These are phyloP conservation scores for Petroica traversi DNA, from an alignment of 2,113 vertebrate species.

Conservation along the genomic window DNA sequence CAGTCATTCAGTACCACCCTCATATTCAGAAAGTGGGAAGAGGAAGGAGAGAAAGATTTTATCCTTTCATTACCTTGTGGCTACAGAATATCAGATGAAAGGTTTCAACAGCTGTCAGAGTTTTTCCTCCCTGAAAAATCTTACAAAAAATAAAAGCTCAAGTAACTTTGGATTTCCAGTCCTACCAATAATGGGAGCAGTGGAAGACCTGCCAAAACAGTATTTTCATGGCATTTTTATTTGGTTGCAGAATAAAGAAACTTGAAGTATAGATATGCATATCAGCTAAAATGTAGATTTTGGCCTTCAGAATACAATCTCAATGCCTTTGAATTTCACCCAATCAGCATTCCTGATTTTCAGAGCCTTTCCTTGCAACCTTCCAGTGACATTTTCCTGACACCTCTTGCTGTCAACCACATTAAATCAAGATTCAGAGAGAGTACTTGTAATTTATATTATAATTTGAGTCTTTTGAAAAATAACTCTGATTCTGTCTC, in stretches of 20 bases:
- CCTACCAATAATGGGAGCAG: background rate
- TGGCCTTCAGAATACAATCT: conserved; percentile 6
- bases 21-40: background rate
- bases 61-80: background rate
- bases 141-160: background rate
- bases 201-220: background rate
- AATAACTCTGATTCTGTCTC: background rate
- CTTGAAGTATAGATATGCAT: background rate
- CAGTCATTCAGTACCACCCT: background rate
- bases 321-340: background rate
- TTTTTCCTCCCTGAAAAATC: background rate
- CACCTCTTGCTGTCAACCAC: background rate
- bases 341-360: background rate
- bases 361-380: background rate
- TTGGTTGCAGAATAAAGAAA: background rate
- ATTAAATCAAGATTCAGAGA: background rate
- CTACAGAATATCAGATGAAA: background rate
- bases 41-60: background rate
- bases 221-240: background rate
- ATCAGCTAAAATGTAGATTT: background rate
- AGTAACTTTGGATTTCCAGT: background rate
- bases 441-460: background rate
- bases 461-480: background rate
- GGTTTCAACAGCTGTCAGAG: background rate
- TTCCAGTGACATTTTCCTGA: background rate